Conservation (phyloP, 2,888 invertebrate species). For the Chaetogeoica ovagalla region DNA sequence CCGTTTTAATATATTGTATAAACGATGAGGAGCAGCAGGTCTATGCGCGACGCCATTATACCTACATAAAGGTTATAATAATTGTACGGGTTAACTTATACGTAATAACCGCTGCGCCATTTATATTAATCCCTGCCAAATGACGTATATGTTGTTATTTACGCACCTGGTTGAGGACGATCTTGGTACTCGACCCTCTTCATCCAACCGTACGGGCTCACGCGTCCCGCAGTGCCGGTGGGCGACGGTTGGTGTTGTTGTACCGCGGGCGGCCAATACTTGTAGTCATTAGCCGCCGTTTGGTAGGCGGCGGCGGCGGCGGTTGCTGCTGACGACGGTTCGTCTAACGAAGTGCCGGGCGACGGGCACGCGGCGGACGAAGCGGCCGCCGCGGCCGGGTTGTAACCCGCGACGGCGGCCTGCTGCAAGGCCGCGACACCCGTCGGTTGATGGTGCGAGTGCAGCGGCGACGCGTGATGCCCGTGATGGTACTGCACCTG, state of each 20-base stretch:
- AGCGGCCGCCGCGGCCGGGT: conserved; percentile 14
- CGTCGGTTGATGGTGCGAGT: conserved; percentile 20
- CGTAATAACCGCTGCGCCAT: too few species aligned
- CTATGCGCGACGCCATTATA: too few species aligned
- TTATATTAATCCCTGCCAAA: too few species aligned
- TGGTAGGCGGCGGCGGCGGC: conserved; percentile 24
- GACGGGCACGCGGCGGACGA: conserved; percentile 44
- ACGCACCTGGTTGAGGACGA: conserved; percentile 44
- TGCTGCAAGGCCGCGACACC: conserved; percentile 20
- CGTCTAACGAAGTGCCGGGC: conserved; percentile 44
- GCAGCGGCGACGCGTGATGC: conserved; percentile 19
- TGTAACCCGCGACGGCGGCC: conserved; percentile 32
- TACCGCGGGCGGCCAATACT: conserved; percentile 43
- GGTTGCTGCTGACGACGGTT: conserved; percentile 23
- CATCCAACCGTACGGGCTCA: conserved; percentile 50
- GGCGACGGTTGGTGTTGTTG: conserved; percentile 46
- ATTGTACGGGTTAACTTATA: too few species aligned
- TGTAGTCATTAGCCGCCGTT: conserved; percentile 39
- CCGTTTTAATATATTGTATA: too few species aligned
- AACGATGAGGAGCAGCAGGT: too few species aligned
- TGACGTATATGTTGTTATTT: too few species aligned
- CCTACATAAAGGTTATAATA: too few species aligned
- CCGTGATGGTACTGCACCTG: conserved; percentile 25
- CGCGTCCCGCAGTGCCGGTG: conserved; percentile 28
- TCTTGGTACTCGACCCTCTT: conserved; percentile 50